Evolutionary conservation across 2,797 vertebrate species (phyloP).

Genomic region (Paguma larvata): DNA sequence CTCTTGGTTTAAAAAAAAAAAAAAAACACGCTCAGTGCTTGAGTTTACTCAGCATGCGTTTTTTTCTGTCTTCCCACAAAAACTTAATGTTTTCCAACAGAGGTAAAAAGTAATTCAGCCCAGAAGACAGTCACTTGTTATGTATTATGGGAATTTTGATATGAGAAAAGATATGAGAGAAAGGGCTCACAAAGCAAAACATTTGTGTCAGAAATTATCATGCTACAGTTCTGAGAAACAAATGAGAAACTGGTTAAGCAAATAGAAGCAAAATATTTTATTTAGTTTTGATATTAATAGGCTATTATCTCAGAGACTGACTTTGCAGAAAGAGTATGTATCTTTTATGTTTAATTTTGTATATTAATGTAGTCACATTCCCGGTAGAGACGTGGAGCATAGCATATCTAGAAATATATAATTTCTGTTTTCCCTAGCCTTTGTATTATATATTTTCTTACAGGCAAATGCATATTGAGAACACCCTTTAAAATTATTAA

Average conservation of each 20-base stretch:
- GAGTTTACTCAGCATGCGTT: neutral
- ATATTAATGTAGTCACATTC: neutral
- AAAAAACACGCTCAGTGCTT: neutral
- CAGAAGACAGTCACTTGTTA: neutral
- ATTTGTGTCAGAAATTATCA: neutral
- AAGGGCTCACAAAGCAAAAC: neutral
- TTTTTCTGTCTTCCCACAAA: neutral
- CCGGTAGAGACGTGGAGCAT: neutral
- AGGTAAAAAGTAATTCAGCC: neutral
- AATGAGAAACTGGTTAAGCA: constrained; percentile 32
- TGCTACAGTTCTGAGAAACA: neutral
- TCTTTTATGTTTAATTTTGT: neutral
- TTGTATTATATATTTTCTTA: neutral
- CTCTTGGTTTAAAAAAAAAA: neutral
- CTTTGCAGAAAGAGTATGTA: constrained; percentile 6
- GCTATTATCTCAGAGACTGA: neutral
- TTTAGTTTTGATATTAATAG: constrained; percentile 54
- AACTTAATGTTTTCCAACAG: neutral
- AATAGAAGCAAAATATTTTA: neutral
- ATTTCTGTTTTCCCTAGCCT: neutral
- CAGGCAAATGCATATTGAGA: constrained; percentile 1
- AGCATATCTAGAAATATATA: neutral
- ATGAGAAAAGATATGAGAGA: neutral
- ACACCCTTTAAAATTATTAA: constrained; percentile 21
- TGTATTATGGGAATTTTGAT: neutral